A percentile compares a stretch with the other conserved stretches of the same genome.
Conservation (phyloP, 2,113 vertebrate species). For the Ondatra zibethicus region DNA sequence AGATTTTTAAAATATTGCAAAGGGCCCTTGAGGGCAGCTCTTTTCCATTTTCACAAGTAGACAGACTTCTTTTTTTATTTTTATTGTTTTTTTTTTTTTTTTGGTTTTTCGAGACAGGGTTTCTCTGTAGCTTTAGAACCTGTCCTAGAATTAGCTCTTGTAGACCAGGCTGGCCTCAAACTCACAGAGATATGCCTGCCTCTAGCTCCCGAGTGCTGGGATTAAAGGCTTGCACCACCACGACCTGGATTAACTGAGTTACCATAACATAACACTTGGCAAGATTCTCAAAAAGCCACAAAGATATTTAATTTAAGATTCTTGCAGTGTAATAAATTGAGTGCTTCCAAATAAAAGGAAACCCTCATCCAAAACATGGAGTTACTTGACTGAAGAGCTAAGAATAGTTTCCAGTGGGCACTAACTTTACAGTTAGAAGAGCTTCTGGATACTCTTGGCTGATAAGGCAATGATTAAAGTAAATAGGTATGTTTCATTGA, state of each 20-base stretch:
- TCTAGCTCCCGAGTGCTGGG: too few species aligned
- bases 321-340: neutral
- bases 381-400: neutral
- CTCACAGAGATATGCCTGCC: too few species aligned
- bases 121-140: too few species aligned
- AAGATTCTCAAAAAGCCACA: neutral
- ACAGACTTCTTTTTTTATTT: neutral
- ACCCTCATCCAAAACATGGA: neutral
- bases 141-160: too few species aligned
- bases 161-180: too few species aligned
- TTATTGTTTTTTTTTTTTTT: too few species aligned
- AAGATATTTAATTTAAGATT: neutral
- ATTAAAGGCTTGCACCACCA: too few species aligned
- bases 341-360: neutral
- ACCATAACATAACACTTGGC: neutral
- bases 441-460: accelerated
- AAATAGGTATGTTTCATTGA: neutral
- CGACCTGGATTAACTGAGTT: slow-evolving; percentile 21
- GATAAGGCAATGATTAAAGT: neutral
- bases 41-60: neutral
- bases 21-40: neutral
- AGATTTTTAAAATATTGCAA: neutral
- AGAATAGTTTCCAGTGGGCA: neutral
- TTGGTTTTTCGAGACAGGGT: too few species aligned
- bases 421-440: neutral